A percentile compares a stretch with the other conserved stretches of the same genome.
Evolutionary conservation across 2,888 invertebrate species (phyloP).

Genomic region (Drosophila incognita): DNA sequence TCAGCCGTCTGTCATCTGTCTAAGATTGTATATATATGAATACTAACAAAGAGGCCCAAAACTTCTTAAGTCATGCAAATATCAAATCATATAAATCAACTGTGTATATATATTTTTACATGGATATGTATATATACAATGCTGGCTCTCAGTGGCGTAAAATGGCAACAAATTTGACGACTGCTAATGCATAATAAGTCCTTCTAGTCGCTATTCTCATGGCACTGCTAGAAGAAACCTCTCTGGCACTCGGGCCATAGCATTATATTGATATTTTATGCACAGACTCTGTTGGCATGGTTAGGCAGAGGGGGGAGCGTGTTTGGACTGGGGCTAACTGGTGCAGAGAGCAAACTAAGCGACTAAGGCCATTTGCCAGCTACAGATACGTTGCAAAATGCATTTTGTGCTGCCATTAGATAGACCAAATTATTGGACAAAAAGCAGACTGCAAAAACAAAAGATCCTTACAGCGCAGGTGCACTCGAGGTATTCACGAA

Average conservation of each 20-base stretch:
- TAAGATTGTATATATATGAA: background rate
- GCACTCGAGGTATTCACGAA: slow-evolving; percentile 11
- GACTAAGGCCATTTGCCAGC: slow-evolving; percentile 78
- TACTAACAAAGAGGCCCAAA: slow-evolving; percentile 42
- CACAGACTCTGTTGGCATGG: slow-evolving; percentile 60
- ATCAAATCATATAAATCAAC: slow-evolving; percentile 7
- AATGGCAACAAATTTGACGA: slow-evolving; percentile 60
- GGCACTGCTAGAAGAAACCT: slow-evolving; percentile 31
- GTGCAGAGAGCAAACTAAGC: slow-evolving; percentile 45
- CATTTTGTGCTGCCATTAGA: slow-evolving; percentile 72
- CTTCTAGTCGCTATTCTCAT: slow-evolving; percentile 39
- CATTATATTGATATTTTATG: slow-evolving; percentile 80
- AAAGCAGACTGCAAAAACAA: slow-evolving; percentile 71
- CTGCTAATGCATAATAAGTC: slow-evolving; percentile 68
- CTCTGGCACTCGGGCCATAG: slow-evolving; percentile 54
- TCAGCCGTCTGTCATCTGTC: slow-evolving; percentile 57
- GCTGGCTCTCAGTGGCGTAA: slow-evolving; percentile 16
- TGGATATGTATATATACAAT: background rate
- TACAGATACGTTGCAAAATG: slow-evolving; percentile 78
- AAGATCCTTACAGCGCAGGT: slow-evolving; percentile 35
- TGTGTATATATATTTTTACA: background rate
- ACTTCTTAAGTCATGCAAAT: slow-evolving; percentile 11
- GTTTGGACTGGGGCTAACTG: slow-evolving; percentile 22
- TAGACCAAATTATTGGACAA: slow-evolving; percentile 77
- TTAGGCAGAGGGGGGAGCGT: background rate